These are phyloP conservation scores for Pelvicachromis taeniatus DNA, from an alignment of 2,113 vertebrate species.

Conservation along the genomic window DNA sequence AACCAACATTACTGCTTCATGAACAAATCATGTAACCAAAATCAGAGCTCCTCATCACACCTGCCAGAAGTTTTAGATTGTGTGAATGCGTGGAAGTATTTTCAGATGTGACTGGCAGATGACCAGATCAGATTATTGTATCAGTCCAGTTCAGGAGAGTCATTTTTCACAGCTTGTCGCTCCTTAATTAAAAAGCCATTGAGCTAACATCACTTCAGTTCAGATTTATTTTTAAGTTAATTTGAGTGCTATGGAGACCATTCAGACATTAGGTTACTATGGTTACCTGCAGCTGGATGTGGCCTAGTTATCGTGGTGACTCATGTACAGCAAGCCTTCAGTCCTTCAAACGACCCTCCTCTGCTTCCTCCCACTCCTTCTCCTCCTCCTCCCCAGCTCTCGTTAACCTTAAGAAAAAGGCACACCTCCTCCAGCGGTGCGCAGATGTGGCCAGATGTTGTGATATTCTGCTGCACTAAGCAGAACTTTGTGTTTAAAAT, in stretches of 20 bases:
- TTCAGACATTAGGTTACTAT: conserved; percentile 37
- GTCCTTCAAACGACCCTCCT: conserved; percentile 66
- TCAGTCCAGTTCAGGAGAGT: background rate
- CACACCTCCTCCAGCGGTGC: background rate
- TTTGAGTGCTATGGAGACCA: background rate
- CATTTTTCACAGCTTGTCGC: background rate
- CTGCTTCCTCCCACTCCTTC: conserved; percentile 3
- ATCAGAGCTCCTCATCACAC: background rate
- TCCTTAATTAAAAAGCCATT: background rate
- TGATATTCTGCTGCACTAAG: background rate
- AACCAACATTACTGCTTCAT: background rate
- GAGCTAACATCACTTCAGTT: background rate
- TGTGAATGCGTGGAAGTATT: background rate
- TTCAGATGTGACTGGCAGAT: background rate
- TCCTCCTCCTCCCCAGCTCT: background rate
- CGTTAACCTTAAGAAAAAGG: background rate
- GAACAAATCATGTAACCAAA: background rate
- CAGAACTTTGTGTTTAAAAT: background rate
- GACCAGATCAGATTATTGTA: background rate
- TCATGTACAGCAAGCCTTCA: conserved; percentile 52
- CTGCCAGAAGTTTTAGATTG: background rate
- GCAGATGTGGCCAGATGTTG: conserved; percentile 8
- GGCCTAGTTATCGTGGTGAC: conserved; percentile 44
- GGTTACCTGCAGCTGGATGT: conserved; percentile 55
- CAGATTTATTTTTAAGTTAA: conserved; percentile 15